A percentile compares a stretch with the other conserved stretches of the same genome.
These are phyloP conservation scores for Centrocercus urophasianus DNA, from an alignment of 2,113 vertebrate genomes.

Conservation along the genomic window DNA sequence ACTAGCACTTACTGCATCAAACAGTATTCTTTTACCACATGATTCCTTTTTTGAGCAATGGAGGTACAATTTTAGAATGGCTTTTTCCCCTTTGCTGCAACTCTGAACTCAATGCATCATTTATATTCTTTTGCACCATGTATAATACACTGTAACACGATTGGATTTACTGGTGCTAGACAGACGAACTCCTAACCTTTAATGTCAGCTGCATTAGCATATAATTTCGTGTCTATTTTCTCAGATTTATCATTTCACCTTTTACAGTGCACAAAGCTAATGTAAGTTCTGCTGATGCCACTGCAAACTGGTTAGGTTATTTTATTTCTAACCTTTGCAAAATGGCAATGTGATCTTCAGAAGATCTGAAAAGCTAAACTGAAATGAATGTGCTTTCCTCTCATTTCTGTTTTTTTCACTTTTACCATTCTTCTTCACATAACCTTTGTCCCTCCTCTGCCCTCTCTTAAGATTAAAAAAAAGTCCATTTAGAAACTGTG, in stretches of 20 bases:
- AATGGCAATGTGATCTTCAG: slow-evolving; percentile 71
- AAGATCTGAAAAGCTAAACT: slow-evolving; percentile 65
- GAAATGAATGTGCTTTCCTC: slow-evolving; percentile 39
- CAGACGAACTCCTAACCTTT: slow-evolving; percentile 66
- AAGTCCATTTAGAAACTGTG: background rate
- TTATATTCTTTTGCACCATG: slow-evolving; percentile 52
- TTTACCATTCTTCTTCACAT: background rate
- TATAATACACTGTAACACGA: slow-evolving; percentile 58
- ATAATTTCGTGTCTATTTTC: slow-evolving; percentile 73
- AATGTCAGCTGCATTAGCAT: slow-evolving; percentile 72
- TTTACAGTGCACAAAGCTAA: slow-evolving; percentile 69
- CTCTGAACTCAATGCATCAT: slow-evolving; percentile 59
- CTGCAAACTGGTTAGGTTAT: slow-evolving; percentile 64
- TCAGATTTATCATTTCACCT: slow-evolving; percentile 75
- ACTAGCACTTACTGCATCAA: slow-evolving; percentile 15
- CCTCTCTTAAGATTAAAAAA: background rate
- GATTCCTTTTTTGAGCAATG: slow-evolving; percentile 32
- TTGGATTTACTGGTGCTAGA: slow-evolving; percentile 68
- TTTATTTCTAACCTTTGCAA: slow-evolving; percentile 73
- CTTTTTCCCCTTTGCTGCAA: slow-evolving; percentile 46
- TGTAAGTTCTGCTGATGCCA: slow-evolving; percentile 70
- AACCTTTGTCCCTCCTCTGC: background rate
- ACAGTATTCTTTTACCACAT: background rate
- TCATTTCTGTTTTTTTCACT: background rate
- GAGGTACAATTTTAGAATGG: slow-evolving; percentile 51